phyloP scores from a whole-genome alignment of 2,113 vertebrate species.

The Phoenicopterus ruber region DNA sequence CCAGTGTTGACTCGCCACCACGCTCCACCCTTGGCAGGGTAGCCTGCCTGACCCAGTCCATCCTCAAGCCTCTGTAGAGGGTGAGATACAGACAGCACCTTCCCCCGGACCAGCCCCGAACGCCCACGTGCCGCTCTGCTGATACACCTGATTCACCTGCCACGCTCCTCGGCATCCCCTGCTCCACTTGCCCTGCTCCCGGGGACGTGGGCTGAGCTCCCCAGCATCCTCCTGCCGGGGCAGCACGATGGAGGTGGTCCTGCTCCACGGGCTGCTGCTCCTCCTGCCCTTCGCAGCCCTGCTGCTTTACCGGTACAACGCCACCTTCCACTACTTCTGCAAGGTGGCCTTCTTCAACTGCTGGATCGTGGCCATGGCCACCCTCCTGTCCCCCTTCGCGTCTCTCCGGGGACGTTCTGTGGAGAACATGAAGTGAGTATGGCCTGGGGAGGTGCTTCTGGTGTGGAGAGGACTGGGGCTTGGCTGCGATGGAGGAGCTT shows the following conservation, averaged over 20 bases:
- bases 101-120: constrained; percentile 1
- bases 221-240: neutral
- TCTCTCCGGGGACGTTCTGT: constrained; percentile 70
- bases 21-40: neutral
- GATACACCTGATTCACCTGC: neutral
- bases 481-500: neutral
- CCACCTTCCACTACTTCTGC: neutral
- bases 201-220: neutral
- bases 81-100: neutral
- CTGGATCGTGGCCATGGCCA: neutral
- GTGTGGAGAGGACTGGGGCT: neutral
- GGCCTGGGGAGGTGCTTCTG: neutral
- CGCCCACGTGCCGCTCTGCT: neutral
- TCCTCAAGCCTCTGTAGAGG: neutral
- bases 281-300: neutral
- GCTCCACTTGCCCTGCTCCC: neutral
- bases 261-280: neutral
- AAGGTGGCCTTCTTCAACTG: constrained; percentile 44
- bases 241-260: neutral
- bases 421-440: constrained; percentile 78
- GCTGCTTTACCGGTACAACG: neutral
- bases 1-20: fast-evolving
- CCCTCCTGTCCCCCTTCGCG: neutral
- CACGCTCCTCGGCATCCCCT: neutral
- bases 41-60: neutral